Conservation (phyloP, 2,888 invertebrate species). For the Thysanoteuthis rhombus region DNA sequence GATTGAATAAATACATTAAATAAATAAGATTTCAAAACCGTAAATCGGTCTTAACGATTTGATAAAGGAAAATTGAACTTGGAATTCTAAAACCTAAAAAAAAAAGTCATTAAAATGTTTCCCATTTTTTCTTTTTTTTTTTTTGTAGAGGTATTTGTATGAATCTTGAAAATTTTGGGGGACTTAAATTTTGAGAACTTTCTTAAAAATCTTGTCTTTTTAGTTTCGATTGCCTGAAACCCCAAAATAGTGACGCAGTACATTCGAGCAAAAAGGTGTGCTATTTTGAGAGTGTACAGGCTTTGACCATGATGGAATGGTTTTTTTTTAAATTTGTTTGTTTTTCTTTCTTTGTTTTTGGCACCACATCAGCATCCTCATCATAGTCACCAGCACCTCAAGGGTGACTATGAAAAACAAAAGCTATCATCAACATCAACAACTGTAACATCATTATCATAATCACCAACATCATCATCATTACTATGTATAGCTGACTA, state of each 20-base stretch:
- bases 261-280: neutral
- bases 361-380: neutral
- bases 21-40: neutral
- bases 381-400: neutral
- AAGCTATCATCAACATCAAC: neutral
- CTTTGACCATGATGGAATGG: neutral
- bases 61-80: neutral
- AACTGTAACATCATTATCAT: neutral
- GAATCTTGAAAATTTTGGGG: neutral
- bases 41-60: neutral
- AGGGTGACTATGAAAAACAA: neutral
- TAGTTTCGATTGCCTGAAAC: neutral
- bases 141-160: neutral
- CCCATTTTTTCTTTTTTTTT: neutral
- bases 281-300: neutral
- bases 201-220: neutral
- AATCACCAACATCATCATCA: constrained; percentile 12
- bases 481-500: constrained; percentile 30
- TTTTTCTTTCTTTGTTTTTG: neutral
- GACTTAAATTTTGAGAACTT: neutral
- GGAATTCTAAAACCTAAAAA: neutral
- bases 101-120: neutral
- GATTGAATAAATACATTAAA: neutral
- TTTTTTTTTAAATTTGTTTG: neutral
- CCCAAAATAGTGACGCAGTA: neutral